A percentile compares a stretch with the other conserved stretches of the same genome.
These are phyloP conservation scores for Drosophila mimica DNA, from an alignment of 2,888 invertebrate genomes.

Conservation along the genomic window DNA sequence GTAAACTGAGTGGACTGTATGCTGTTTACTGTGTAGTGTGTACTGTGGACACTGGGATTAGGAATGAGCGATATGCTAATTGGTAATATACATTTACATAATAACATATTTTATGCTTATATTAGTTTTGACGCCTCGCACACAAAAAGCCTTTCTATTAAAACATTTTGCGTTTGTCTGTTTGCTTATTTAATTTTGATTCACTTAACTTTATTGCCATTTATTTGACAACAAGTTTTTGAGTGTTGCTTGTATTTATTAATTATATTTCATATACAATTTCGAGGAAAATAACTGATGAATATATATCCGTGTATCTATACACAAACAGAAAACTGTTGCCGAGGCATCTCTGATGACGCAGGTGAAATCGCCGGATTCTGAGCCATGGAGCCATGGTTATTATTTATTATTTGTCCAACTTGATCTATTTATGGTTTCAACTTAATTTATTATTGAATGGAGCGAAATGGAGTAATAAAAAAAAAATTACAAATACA, in stretches of 20 bases:
- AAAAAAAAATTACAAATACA: neutral
- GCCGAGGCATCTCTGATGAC: conserved; percentile 36
- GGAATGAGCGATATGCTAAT: conserved; percentile 38
- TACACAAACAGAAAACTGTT: conserved; percentile 19
- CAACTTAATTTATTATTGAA: conserved; percentile 32
- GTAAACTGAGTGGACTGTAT: neutral
- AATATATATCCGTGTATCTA: conserved; percentile 3
- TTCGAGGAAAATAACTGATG: neutral
- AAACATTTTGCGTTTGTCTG: conserved; percentile 19
- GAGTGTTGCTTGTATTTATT: conserved; percentile 23
- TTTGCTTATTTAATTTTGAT: conserved; percentile 48
- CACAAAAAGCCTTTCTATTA: conserved; percentile 49
- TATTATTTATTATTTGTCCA: conserved; percentile 26
- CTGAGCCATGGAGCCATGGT: conserved; percentile 18
- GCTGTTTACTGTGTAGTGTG: neutral
- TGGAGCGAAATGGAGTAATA: conserved; percentile 9
- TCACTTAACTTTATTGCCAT: conserved; percentile 54
- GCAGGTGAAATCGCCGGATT: conserved; percentile 57
- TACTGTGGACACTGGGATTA: conserved; percentile 10
- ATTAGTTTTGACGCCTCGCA: conserved; percentile 51
- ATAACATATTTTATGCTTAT: conserved; percentile 30
- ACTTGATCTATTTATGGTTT: conserved; percentile 28
- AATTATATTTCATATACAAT: conserved; percentile 21
- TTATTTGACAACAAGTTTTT: conserved; percentile 47
- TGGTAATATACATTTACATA: conserved; percentile 31